Evolutionary conservation across 2,888 invertebrate genomes (phyloP).

Genomic region (Autographa gamma): DNA sequence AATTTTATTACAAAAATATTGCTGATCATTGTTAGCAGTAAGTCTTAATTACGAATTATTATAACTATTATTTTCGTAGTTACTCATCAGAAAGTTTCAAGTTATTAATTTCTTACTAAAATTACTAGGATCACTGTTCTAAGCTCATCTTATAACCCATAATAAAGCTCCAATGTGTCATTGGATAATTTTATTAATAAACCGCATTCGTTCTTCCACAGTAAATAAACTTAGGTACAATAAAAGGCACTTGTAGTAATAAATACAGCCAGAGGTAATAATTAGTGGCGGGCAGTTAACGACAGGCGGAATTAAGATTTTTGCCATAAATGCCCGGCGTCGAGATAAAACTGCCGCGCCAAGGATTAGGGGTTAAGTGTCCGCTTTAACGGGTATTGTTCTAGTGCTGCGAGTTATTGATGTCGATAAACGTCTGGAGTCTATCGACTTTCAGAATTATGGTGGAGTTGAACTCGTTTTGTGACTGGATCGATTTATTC

Average conservation of each 20-base stretch:
- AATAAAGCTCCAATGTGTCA: neutral
- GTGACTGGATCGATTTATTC: neutral
- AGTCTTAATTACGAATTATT: too few species aligned
- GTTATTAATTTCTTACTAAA: too few species aligned
- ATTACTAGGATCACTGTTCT: too few species aligned
- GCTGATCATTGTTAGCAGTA: too few species aligned
- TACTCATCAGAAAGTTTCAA: too few species aligned
- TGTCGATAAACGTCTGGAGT: slow-evolving; percentile 58
- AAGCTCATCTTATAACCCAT: too few species aligned
- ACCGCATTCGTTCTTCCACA: slow-evolving; percentile 9
- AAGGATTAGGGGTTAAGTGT: slow-evolving; percentile 89
- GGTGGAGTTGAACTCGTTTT: neutral
- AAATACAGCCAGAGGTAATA: slow-evolving; percentile 84
- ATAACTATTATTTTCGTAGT: too few species aligned
- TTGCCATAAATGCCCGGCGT: slow-evolving; percentile 85
- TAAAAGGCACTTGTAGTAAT: slow-evolving; percentile 74
- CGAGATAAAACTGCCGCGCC: slow-evolving; percentile 82
- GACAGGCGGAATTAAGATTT: slow-evolving; percentile 88
- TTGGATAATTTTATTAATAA: neutral
- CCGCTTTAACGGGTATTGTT: slow-evolving; percentile 85
- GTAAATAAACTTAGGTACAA: slow-evolving; percentile 52
- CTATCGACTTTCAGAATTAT: neutral
- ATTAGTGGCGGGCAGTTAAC: slow-evolving; percentile 87
- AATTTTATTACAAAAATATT: too few species aligned
- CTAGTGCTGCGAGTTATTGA: slow-evolving; percentile 66